Conservation (phyloP, 2,113 vertebrate genomes). For the Indri indri region DNA sequence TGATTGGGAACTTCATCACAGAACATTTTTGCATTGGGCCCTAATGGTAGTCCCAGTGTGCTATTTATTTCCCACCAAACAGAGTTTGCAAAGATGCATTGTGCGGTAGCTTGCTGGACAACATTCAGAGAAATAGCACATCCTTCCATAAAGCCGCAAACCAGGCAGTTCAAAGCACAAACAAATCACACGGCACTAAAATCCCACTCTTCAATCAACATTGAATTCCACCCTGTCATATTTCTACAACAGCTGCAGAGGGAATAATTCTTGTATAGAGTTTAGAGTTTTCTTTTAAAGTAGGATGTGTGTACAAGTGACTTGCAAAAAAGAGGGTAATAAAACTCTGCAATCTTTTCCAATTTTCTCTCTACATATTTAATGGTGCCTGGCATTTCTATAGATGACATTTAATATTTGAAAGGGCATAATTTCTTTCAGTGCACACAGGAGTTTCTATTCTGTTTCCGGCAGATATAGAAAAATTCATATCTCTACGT, state of each 20-base stretch:
- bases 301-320: slow-evolving; percentile 37
- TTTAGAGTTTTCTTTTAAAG: neutral
- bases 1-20: slow-evolving; percentile 13
- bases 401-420: slow-evolving; percentile 64
- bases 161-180: slow-evolving; percentile 34
- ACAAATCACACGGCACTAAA: slow-evolving; percentile 45
- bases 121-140: slow-evolving; percentile 42
- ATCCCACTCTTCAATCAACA: slow-evolving; percentile 68
- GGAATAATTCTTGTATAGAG: slow-evolving; percentile 24
- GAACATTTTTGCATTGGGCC: slow-evolving; percentile 30
- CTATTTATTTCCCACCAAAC: slow-evolving; percentile 47
- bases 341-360: slow-evolving; percentile 44
- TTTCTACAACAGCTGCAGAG: slow-evolving; percentile 41
- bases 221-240: slow-evolving; percentile 39
- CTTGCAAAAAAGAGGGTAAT: slow-evolving; percentile 31
- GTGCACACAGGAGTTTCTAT: slow-evolving; percentile 41
- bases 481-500: slow-evolving; percentile 26
- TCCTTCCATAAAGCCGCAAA: slow-evolving; percentile 48
- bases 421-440: slow-evolving; percentile 64
- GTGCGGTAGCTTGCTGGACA: slow-evolving; percentile 40
- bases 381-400: slow-evolving; percentile 60
- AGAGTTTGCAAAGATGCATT: slow-evolving; percentile 55
- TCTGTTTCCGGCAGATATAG: slow-evolving; percentile 45
- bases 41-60: neutral
- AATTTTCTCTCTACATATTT: slow-evolving; percentile 66